Conservation (phyloP, 2,113 vertebrate species). For the Podarcis raffonei region DNA sequence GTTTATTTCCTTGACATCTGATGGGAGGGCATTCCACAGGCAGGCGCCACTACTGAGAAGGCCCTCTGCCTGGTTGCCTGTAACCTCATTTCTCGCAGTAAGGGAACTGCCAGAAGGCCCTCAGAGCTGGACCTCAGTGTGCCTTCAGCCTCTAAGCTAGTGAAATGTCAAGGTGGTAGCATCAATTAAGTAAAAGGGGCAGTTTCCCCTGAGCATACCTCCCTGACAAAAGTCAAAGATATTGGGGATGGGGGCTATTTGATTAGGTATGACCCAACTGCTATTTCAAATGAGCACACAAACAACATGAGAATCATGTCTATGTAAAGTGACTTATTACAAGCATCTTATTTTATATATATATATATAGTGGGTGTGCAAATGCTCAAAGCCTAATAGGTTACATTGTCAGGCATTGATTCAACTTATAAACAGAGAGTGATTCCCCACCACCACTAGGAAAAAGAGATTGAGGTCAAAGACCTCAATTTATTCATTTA, state of each 20-base stretch:
- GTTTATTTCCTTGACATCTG: too few relatives aligned
- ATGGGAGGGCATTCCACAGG: too few relatives aligned
- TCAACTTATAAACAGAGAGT: slow-evolving; percentile 59
- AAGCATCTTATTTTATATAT: background rate
- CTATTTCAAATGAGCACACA: background rate
- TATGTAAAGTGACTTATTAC: background rate
- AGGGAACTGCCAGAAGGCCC: too few relatives aligned
- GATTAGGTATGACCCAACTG: background rate
- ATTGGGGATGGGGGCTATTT: background rate
- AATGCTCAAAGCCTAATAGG: slow-evolving; percentile 48
- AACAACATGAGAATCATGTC: background rate
- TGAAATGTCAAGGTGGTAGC: background rate
- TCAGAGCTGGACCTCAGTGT: too few relatives aligned
- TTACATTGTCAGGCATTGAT: slow-evolving; percentile 65
- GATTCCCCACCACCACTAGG: slow-evolving; percentile 34
- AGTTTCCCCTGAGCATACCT: background rate
- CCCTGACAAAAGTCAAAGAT: background rate
- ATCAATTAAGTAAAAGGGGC: background rate
- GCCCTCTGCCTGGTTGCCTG: too few relatives aligned
- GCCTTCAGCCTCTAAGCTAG: background rate
- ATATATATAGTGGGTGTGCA: slow-evolving; percentile 42
- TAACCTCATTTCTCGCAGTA: too few relatives aligned
- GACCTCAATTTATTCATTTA: slow-evolving; percentile 76
- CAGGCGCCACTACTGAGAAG: too few relatives aligned
- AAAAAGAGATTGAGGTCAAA: slow-evolving; percentile 72